These are phyloP conservation scores for Zaprionus tsacasi DNA, from an alignment of 1,140 invertebrate genomes.

Conservation along the genomic window DNA sequence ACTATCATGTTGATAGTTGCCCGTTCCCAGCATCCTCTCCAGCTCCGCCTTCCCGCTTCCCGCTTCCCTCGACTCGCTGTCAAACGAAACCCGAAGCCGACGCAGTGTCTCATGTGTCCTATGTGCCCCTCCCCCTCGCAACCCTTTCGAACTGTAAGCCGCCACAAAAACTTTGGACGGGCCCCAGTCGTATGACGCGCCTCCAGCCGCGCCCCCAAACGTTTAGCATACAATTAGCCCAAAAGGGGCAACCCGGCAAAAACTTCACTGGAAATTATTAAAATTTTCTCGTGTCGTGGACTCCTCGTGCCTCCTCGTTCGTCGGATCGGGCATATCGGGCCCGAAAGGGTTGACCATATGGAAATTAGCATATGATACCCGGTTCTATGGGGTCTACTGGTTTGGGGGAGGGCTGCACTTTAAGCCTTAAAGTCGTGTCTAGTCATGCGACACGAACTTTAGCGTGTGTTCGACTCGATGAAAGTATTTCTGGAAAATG, in stretches of 20 bases:
- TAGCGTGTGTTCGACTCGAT: conserved; percentile 25
- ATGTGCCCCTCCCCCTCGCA: background rate
- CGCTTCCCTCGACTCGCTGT: background rate
- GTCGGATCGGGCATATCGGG: conserved; percentile 7
- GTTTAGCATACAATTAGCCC: conserved; percentile 81
- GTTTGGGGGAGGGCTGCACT: conserved; percentile 17
- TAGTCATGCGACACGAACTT: conserved; percentile 59
- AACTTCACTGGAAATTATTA: conserved; percentile 80
- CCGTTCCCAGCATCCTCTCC: background rate
- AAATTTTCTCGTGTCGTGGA: conserved; percentile 67
- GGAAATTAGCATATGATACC: conserved; percentile 82
- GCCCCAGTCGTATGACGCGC: conserved; percentile 20
- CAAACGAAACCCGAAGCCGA: conserved; percentile 29
- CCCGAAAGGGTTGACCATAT: conserved; percentile 78
- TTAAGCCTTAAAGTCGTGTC: conserved; percentile 68
- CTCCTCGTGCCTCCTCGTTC: background rate
- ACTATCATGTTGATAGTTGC: conserved; percentile 68
- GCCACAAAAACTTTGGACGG: conserved; percentile 71
- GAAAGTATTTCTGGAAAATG: conserved; percentile 26
- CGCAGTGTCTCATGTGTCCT: conserved; percentile 59
- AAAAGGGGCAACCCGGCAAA: conserved; percentile 65
- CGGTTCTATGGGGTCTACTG: conserved; percentile 35
- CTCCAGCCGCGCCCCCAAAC: conserved; percentile 55
- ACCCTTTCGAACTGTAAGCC: conserved; percentile 45
- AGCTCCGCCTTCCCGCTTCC: too few species aligned